Evolutionary conservation across 2,797 vertebrate species (phyloP), one percentile per base, ranked within the genome.

Genomic region (Anguilla pacifica): DNA sequence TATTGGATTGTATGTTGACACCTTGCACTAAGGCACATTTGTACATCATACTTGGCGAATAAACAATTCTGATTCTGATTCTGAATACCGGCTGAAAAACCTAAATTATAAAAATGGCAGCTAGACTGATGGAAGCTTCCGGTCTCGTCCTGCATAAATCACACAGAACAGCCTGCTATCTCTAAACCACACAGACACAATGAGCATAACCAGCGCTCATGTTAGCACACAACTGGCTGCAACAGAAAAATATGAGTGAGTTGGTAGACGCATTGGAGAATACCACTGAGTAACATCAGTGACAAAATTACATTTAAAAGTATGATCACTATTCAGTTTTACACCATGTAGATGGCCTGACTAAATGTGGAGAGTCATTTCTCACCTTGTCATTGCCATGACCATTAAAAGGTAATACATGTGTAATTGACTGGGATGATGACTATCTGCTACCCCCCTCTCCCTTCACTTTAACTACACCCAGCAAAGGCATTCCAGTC

Each of bases 101-200:
- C 61, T 87, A 86, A 94, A 89, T 86, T 46, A 88, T 86, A 92
- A 90, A 93, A 89, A 61, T 15, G 90, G 93, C 88, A 86, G 92
- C 88, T 88, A 89, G 93, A 90, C 83, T 87, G 86, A 88, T 88
- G 90, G 90, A 89, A 89, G 90, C 83, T 90, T 93, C 93, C 90
- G 70, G 88, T 86, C 91, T 93, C 93, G 93, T 95, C 94, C 94
- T 93, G 88, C 92, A 94, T 95, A 92, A 87, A 96, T 96, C 93
- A 95, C 93, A 95, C 91, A 90, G 6, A 91, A 90, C 89, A 92
- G 59, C 84, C 61, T 9, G 74, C 85, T 90, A 92, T 90, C 89
- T 92, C 95, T 96, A 95, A 94, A 96, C 96, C 94, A 95, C 25
- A 51, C 46, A 92, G 92, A 95, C 92, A 94, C 93, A 95, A 95